Conservation (phyloP, 2,113 vertebrate genomes). For the Amblyopsis rosae region DNA sequence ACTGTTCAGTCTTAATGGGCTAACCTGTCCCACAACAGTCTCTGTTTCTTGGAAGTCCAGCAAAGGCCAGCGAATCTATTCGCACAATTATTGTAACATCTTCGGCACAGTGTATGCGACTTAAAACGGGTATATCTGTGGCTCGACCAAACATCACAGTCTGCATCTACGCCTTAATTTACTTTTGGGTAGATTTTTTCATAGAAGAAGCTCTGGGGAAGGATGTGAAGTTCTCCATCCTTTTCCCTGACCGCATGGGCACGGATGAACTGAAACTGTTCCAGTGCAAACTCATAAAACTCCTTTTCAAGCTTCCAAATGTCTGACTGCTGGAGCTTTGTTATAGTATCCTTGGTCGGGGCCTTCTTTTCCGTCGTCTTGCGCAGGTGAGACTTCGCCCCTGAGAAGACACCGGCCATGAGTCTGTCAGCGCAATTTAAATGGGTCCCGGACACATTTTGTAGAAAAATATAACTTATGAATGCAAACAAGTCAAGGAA, state of each 20-base stretch:
- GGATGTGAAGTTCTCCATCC: slow-evolving; percentile 91
- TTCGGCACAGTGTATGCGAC: slow-evolving; percentile 35
- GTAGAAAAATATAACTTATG: background rate
- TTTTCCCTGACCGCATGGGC: slow-evolving; percentile 93
- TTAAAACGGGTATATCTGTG: background rate
- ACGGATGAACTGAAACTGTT: slow-evolving; percentile 95
- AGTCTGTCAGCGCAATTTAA: slow-evolving; percentile 1
- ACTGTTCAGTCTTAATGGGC: too few species aligned
- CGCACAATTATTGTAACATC: background rate
- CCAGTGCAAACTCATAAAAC: slow-evolving; percentile 98
- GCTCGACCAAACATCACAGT: background rate
- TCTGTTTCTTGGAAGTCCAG: too few species aligned
- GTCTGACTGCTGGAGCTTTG: slow-evolving; percentile 92
- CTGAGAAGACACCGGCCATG: slow-evolving; percentile 63
- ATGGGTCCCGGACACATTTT: background rate
- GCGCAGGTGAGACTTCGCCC: slow-evolving; percentile 96
- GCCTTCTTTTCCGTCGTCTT: slow-evolving; percentile 98
- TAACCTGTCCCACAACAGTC: too few species aligned
- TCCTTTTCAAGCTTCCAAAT: slow-evolving; percentile 99
- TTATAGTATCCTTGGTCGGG: slow-evolving; percentile 91
- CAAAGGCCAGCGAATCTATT: slow-evolving; percentile 1
- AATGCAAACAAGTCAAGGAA: background rate
- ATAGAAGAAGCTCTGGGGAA: slow-evolving; percentile 96
- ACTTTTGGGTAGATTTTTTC: slow-evolving; percentile 98
- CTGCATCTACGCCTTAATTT: slow-evolving; percentile 72